Base-by-base conservation (phyloP, 2,797 vertebrate species). In the Spinus olivaceus region DNA sequence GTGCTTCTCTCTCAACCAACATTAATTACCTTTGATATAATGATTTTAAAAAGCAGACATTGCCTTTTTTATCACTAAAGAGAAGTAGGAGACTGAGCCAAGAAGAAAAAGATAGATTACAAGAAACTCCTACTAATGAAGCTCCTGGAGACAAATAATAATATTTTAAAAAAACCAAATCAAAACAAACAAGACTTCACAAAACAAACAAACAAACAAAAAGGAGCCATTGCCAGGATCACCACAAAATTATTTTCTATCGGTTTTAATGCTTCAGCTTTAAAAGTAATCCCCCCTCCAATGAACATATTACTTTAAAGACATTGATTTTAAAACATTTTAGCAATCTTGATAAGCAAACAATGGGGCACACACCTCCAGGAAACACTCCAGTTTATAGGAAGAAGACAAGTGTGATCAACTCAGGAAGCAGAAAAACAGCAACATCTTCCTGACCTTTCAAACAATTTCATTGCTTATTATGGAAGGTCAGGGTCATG, bases 101-200 rank as follows among this genome's bases (percentile, higher is more conserved):
- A 61, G 69, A 81, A 54, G 14, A 76, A 50, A 54, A 28, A 60
- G 23, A 77, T 9, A 39, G 4, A 59, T 30, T 51, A 33, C 37
- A 88, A 71, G 30, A 81, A 74, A 71, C 21, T 47, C 23, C 21
- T 64, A 64, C 25, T 64, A 79, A 63, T 12, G 15, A 86, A 78
- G n/a, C 10, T 81, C n/a, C 9, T 24, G 20, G 27, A 69, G 42
- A 59, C 20, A 33, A 44, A 28, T 27, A 41, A 53, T 20, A 57
- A 16, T 21, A 4, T 32, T n/a, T 25, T 19, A 0, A 8, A 0
- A 8, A n/a, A 18, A 37, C 8, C 12, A 44, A 32, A 16, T 24
- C 24, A 30, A 70, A 69, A 21, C 13, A 37, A 37, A 32, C 5
- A 37, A 39, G 28, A 49, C 4, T 9, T 12, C 22, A n/a, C 30